Evolutionary conservation across 2,113 vertebrate genomes (phyloP).

Genomic region (Ascaphus truei): DNA sequence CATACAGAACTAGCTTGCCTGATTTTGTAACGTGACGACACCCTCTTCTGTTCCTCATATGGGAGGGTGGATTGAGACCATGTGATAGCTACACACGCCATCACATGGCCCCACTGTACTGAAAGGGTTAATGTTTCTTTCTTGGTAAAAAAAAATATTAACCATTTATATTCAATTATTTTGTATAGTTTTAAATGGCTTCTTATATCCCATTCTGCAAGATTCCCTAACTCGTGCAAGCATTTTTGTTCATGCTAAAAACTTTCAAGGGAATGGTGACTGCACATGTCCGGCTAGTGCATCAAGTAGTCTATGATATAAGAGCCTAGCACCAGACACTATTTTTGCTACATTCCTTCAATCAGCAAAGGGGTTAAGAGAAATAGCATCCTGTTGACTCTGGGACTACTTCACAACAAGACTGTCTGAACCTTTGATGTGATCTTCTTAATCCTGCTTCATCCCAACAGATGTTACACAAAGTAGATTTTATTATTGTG

Average conservation of each 20-base stretch:
- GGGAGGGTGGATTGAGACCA: not conserved
- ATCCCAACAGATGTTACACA: constrained; percentile 11
- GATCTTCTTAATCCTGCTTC: constrained; percentile 8
- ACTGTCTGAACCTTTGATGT: constrained; percentile 4
- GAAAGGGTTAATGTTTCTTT: no score
- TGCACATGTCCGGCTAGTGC: no score
- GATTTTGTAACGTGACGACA: not conserved
- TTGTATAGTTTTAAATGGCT: no score
- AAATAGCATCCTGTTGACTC: not conserved
- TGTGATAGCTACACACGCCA: constrained; percentile 8
- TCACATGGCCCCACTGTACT: constrained; percentile 9
- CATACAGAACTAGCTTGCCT: not conserved
- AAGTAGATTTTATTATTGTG: constrained; percentile 13
- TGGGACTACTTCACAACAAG: not conserved
- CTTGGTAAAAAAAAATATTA: no score
- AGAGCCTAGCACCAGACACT: not conserved
- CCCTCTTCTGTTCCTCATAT: constrained; percentile 12
- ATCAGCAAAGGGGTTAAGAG: not conserved
- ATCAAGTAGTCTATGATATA: not conserved
- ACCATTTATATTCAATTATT: no score
- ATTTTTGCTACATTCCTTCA: not conserved
- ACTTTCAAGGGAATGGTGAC: no score
- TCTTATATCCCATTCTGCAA: no score
- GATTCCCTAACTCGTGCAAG: no score
- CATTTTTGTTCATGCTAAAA: no score